phyloP scores from a whole-genome alignment of 2,888 invertebrate genomes.

The Trichogramma evanescens region DNA sequence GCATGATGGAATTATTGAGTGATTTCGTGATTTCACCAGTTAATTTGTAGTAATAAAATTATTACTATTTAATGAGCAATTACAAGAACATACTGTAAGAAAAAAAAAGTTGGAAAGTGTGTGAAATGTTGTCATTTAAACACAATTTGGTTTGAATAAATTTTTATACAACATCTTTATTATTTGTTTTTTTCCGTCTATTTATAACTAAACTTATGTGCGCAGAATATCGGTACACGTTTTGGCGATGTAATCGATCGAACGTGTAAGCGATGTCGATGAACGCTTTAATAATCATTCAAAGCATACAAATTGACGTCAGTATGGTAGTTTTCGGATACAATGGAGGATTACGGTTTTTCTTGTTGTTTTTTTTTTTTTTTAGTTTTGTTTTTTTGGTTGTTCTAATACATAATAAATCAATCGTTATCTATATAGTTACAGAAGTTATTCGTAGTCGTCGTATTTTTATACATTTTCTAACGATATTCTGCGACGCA shows the following conservation, averaged over 20 bases:
- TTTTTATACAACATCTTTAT: background rate
- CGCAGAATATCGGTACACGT: constrained; percentile 10
- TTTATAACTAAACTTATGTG: constrained; percentile 3
- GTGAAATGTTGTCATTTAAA: background rate
- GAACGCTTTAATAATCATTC: background rate
- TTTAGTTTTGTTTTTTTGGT: background rate
- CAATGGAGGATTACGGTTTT: background rate
- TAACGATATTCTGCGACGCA: constrained; percentile 16
- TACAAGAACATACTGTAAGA: constrained; percentile 8
- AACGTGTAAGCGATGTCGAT: constrained; percentile 3
- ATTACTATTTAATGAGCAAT: background rate
- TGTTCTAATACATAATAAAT: background rate
- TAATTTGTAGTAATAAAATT: too few species aligned
- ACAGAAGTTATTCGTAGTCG: constrained; percentile 3
- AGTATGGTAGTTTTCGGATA: constrained; percentile 8
- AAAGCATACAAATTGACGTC: constrained; percentile 21
- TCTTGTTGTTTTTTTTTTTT: constrained; percentile 3
- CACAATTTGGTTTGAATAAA: background rate
- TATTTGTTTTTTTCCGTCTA: background rate
- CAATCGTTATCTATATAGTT: constrained; percentile 12
- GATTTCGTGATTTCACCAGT: too few species aligned
- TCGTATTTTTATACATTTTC: constrained; percentile 17
- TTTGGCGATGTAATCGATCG: constrained; percentile 3
- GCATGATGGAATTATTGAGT: too few species aligned
- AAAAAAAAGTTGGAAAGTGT: background rate